phyloP scores from a whole-genome alignment of 2,888 invertebrate genomes.

The Piscicola geometra region DNA sequence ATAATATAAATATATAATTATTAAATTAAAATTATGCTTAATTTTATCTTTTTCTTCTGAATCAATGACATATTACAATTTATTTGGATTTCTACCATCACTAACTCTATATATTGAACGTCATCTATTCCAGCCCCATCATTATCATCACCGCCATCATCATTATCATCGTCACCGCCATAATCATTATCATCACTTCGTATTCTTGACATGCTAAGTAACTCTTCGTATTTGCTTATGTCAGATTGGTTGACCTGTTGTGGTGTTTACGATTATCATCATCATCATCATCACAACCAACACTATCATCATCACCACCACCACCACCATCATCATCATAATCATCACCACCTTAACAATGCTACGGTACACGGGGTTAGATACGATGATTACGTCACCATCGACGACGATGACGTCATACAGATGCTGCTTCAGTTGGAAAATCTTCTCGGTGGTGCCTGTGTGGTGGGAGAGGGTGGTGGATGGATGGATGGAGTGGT shows the following conservation, averaged over 20 bases:
- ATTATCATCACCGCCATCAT: background rate
- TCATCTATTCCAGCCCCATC: background rate
- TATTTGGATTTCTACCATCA: no score
- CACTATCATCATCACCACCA: no score
- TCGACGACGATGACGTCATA: conserved; percentile 57
- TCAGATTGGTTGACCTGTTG: conserved; percentile 2
- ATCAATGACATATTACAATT: no score
- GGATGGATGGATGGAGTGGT: background rate
- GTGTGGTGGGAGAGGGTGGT: conserved; percentile 11
- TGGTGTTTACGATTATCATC: no score
- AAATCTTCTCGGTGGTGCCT: conserved; percentile 58
- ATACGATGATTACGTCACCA: conserved; percentile 51
- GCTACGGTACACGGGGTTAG: conserved; percentile 49
- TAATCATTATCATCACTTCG: background rate
- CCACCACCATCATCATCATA: no score
- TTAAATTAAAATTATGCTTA: no score
- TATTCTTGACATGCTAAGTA: background rate
- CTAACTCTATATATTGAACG: background rate
- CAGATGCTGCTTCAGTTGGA: conserved; percentile 55
- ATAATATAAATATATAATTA: no score
- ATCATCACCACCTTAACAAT: conserved; percentile 49
- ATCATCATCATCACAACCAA: no score
- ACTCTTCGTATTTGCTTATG: background rate
- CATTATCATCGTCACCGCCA: background rate
- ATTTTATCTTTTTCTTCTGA: no score